Percentiles rank a stretch among this genome's conserved stretches.
Evolutionary conservation across 2,797 vertebrate species (phyloP).

Genomic region (Florisuga fusca): DNA sequence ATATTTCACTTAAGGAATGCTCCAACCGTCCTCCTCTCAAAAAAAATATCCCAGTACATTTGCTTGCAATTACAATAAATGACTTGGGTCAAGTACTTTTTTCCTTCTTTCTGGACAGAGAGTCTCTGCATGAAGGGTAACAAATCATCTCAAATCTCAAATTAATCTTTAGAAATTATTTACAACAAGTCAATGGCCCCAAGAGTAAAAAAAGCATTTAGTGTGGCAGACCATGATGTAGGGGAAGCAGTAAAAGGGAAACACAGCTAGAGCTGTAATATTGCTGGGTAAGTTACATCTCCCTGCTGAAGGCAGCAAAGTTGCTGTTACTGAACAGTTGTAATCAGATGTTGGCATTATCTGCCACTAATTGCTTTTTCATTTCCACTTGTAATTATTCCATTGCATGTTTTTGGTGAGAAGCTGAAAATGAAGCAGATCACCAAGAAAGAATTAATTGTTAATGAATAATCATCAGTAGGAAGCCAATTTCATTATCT

Average conservation of each 20-base stretch:
- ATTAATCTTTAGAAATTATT: conserved; percentile 73
- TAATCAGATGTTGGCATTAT: conserved; percentile 86
- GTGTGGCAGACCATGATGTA: conserved; percentile 48
- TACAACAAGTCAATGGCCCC: conserved; percentile 59
- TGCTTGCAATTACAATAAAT: conserved; percentile 13
- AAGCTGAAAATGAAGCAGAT: conserved; percentile 86
- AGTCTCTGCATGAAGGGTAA: conserved; percentile 30
- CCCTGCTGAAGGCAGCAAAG: conserved; percentile 72
- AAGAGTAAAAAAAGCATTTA: conserved; percentile 63
- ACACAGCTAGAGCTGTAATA: conserved; percentile 67
- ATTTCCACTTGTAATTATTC: conserved; percentile 87
- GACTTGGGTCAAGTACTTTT: neutral
- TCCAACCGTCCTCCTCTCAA: neutral
- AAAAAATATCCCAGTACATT: neutral
- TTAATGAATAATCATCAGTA: conserved; percentile 90
- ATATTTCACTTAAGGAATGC: neutral
- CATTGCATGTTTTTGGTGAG: conserved; percentile 84
- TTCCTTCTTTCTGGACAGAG: neutral
- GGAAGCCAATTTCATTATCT: conserved; percentile 90
- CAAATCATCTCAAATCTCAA: conserved; percentile 52
- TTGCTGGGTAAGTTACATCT: conserved; percentile 62
- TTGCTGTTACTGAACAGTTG: conserved; percentile 65
- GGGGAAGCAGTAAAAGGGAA: conserved; percentile 67
- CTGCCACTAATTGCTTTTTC: conserved; percentile 86
- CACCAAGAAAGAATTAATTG: conserved; percentile 87